Conservation (phyloP, 2,888 invertebrate genomes). For the Oeneis ivallda region DNA sequence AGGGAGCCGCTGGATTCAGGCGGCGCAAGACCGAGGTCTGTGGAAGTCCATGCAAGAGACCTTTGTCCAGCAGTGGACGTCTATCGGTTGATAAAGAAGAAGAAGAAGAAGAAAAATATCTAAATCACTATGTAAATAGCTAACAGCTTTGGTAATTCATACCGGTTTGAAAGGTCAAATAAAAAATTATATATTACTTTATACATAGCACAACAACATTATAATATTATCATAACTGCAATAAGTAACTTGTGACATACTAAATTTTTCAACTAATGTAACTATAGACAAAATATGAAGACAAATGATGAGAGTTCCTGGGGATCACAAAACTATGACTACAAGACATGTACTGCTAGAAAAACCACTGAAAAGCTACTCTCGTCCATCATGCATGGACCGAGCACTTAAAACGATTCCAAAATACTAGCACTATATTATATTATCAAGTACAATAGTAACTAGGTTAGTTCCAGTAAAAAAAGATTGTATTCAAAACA, state of each 20-base stretch:
- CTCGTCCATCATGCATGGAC: constrained; percentile 9
- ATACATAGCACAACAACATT: constrained; percentile 61
- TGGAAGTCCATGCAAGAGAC: no score
- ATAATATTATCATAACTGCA: constrained; percentile 53
- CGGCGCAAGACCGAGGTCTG: no score
- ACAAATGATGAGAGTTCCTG: constrained; percentile 9
- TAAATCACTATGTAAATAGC: constrained; percentile 71
- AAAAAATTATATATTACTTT: constrained; percentile 59
- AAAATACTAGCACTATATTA: constrained; percentile 32
- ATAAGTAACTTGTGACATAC: constrained; percentile 55
- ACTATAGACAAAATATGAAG: constrained; percentile 28
- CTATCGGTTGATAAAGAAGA: no score
- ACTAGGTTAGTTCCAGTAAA: constrained; percentile 31
- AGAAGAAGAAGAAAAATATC: no score
- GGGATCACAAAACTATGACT: constrained; percentile 13
- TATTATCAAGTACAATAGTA: constrained; percentile 33
- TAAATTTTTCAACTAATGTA: constrained; percentile 28
- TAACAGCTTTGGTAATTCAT: constrained; percentile 79
- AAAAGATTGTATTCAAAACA: constrained; percentile 23
- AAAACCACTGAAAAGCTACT: neutral
- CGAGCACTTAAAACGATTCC: constrained; percentile 23
- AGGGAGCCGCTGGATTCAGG: no score
- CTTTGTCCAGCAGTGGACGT: no score
- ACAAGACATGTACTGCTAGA: neutral
- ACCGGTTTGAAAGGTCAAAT: constrained; percentile 73